Base-by-base conservation (phyloP, 1,140 invertebrate species). In the Reticulitermes speratus region DNA sequence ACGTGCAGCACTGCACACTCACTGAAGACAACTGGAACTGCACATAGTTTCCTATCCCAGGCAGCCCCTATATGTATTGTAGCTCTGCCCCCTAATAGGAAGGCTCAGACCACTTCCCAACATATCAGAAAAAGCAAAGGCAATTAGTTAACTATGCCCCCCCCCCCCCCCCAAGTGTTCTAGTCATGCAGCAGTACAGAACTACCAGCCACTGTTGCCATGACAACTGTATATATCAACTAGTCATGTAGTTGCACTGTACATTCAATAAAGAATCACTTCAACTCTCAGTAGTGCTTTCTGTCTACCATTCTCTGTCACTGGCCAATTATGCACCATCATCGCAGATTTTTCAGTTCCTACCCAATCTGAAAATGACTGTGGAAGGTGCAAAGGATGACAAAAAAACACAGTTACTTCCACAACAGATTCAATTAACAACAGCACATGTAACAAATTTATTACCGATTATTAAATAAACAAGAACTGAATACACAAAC, bases 51-150 rank as follows among this genome's bases (percentile, higher is more conserved):
- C 38, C 25, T 87, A 25, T 84, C 85, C 0, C 75, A 87, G 25
- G 32, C 55, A 32, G 19, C 86, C 9, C 87, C 87, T n/a, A 87
- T 87, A 23, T 87, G 85, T 83, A 86, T 87, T 0, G 83, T 87
- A 21, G 82, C 87, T 25, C 82, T 87, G 55, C 87, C 87, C 38
- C 48, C 55, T 14, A 84, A 75, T 16, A 32, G 30, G 8, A 32
- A 86, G 48, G 14, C 65, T 2, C 6, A 75, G 25, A 30, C 65
- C 65, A 75, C 25, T 7, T n/a, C 19, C 59, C 25, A 12, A 65
- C 25, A 21, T 23, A 21, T 19, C 12, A 19, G 25, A n/a, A 23
- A 8, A 1, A 23, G 25, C 8, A 30, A n/a, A 9, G n/a, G n/a
- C 25, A 30, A 11, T 7, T 30, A 75, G n/a, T 3, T 30, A 9